Evolutionary conservation across 2,113 vertebrate genomes (phyloP), one percentile per base, ranked within the genome.

Genomic region (Daubentonia madagascariensis): DNA sequence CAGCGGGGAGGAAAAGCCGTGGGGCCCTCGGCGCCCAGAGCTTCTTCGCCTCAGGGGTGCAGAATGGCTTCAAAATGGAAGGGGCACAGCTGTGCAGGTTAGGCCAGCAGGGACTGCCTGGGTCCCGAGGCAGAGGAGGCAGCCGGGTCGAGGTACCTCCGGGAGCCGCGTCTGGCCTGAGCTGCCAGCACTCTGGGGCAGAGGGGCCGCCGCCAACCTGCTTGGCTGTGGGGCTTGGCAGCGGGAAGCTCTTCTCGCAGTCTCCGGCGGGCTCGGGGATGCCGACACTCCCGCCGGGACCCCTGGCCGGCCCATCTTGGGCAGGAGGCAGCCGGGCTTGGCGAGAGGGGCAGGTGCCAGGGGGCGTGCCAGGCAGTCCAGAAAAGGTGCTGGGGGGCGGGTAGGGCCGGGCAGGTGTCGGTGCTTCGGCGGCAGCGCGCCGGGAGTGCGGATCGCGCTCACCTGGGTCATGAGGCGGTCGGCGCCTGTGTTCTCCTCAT

Each of bases 391-490:
- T 96, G 84, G 96, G 83, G 95, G 86, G 89, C 90, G 93, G 95
- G 70, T 45, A 90, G 93, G 92, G 43, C 95, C 92, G 45, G 96
- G 91, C 97, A 96, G 97, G 97, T 59, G 98, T 95, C 94, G 76
- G 96, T 72, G 96, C 89, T 85, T 65, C 94, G 79, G 96, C 95
- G 59, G 93, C 97, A 95, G 97, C 98, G 96, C 73, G 70, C 83
- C 57, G 54, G 79, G 73, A 94, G 88, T 81, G 92, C 94, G 37
- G 89, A 96, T 94, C 81, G 96, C 63, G 87, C 99, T 99, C 98
- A 99, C 99, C 99, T 99, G 99, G 97, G 99, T 99, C 99, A 99
- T 99, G 96, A 99, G 99, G 85, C 99, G 98, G 98, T 99, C 99
- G 3, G 99, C 99, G 48, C 99, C 99, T 11, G 99, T 99, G 98